Evolutionary conservation across 1,140 invertebrate genomes (phyloP).

Genomic region (Manduca sexta): DNA sequence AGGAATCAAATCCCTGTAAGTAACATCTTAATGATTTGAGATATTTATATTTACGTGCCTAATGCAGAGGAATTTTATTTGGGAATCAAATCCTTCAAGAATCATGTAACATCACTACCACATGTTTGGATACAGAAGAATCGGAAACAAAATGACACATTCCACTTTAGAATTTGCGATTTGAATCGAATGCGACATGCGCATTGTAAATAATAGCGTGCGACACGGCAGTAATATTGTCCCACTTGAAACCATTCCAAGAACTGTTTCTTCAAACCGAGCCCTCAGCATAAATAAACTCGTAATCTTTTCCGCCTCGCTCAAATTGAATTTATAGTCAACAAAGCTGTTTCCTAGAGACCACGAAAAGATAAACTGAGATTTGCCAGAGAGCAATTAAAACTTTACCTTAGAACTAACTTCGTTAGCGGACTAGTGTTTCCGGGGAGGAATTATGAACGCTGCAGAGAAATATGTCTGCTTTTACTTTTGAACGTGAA

Average conservation of each 20-base stretch:
- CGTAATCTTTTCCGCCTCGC: slow-evolving; percentile 35
- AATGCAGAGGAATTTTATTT: no score
- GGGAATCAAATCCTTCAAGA: no score
- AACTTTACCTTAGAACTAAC: slow-evolving; percentile 65
- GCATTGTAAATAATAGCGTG: slow-evolving; percentile 2
- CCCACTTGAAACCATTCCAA: slow-evolving; percentile 8
- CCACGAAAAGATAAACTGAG: slow-evolving; percentile 63
- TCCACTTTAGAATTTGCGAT: neutral
- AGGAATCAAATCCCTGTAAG: no score
- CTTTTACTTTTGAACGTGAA: slow-evolving; percentile 41
- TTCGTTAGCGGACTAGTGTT: slow-evolving; percentile 58
- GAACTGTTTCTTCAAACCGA: slow-evolving; percentile 10
- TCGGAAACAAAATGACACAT: no score
- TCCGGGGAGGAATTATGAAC: slow-evolving; percentile 39
- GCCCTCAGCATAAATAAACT: slow-evolving; percentile 19
- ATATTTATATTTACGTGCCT: no score
- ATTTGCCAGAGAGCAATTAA: slow-evolving; percentile 63
- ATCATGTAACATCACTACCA: no score
- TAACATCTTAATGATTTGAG: no score
- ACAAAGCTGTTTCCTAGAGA: slow-evolving; percentile 51
- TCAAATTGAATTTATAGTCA: slow-evolving; percentile 63
- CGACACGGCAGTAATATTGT: slow-evolving; percentile 6
- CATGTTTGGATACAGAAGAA: no score
- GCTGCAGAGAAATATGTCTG: slow-evolving; percentile 43
- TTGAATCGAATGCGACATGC: neutral